Conservation (phyloP, 2,113 vertebrate genomes). For the Epinephelus moara region DNA sequence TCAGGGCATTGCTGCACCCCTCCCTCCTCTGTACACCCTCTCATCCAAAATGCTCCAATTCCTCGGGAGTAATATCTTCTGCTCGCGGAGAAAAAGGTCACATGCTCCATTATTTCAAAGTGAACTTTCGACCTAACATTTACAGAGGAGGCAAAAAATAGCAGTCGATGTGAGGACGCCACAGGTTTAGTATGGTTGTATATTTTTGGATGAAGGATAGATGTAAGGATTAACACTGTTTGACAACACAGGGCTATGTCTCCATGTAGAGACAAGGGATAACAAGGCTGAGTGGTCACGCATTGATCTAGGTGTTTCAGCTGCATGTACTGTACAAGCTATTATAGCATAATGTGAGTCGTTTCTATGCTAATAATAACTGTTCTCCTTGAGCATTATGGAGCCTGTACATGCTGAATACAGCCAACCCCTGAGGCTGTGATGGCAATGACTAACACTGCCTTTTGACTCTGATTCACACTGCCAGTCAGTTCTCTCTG, state of each 20-base stretch:
- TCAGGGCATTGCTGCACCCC: conserved; percentile 56
- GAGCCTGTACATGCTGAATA: conserved; percentile 49
- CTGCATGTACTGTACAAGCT: conserved; percentile 33
- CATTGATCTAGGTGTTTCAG: conserved; percentile 52
- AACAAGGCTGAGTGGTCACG: conserved; percentile 42
- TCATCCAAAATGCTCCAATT: conserved; percentile 81
- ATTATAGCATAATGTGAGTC: conserved; percentile 30
- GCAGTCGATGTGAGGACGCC: conserved; percentile 63
- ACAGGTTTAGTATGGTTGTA: conserved; percentile 61
- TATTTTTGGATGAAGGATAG: conserved; percentile 59
- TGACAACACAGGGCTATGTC: conserved; percentile 45
- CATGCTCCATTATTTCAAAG: conserved; percentile 84
- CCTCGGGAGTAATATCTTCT: conserved; percentile 78
- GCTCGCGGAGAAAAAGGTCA: conserved; percentile 84
- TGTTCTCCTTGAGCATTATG: conserved; percentile 39
- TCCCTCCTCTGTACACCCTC: conserved; percentile 52
- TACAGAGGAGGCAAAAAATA: conserved; percentile 80
- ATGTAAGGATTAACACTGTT: conserved; percentile 50
- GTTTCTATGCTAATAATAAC: conserved; percentile 68
- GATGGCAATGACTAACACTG: conserved; percentile 65
- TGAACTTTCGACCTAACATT: conserved; percentile 86
- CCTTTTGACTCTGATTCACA: conserved; percentile 72
- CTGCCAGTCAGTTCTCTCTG: conserved; percentile 62
- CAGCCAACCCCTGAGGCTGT: conserved; percentile 47
- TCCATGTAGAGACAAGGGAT: conserved; percentile 25